Evolutionary conservation across 2,888 invertebrate species (phyloP).

Genomic region (Polyploca ridens): DNA sequence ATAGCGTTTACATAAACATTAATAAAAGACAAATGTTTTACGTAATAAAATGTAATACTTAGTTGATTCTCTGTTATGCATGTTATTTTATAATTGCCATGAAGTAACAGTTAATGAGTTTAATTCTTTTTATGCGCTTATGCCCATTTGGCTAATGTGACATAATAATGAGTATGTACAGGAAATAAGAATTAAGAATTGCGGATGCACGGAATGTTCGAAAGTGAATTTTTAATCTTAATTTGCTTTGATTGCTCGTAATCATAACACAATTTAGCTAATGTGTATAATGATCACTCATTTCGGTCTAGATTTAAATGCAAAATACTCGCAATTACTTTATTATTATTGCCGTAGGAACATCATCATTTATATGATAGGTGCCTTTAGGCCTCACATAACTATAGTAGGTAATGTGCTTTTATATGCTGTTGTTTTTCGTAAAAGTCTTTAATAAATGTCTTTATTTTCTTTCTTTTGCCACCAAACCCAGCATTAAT

Average conservation of each 20-base stretch:
- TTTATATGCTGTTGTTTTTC: too few relatives aligned
- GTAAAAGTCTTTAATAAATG: too few relatives aligned
- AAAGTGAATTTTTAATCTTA: neutral
- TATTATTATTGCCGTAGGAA: too few relatives aligned
- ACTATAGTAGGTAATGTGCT: too few relatives aligned
- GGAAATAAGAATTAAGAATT: neutral
- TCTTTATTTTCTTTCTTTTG: too few relatives aligned
- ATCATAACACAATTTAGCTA: neutral
- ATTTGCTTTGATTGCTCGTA: conserved; percentile 4
- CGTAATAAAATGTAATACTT: neutral
- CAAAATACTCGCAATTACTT: too few relatives aligned
- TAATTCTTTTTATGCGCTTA: neutral
- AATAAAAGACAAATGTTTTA: neutral
- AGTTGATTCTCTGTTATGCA: conserved; percentile 3
- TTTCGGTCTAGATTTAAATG: too few relatives aligned
- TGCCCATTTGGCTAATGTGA: neutral
- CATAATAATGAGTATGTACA: conserved; percentile 4
- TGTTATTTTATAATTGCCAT: conserved; percentile 4
- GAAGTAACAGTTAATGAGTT: conserved; percentile 7
- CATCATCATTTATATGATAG: too few relatives aligned
- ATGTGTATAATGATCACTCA: too few relatives aligned
- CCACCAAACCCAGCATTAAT: too few relatives aligned
- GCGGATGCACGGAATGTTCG: neutral
- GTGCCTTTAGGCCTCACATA: too few relatives aligned
- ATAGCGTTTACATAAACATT: neutral